phyloP scores from a whole-genome alignment of 2,797 vertebrate genomes.

The Poecilia picta region DNA sequence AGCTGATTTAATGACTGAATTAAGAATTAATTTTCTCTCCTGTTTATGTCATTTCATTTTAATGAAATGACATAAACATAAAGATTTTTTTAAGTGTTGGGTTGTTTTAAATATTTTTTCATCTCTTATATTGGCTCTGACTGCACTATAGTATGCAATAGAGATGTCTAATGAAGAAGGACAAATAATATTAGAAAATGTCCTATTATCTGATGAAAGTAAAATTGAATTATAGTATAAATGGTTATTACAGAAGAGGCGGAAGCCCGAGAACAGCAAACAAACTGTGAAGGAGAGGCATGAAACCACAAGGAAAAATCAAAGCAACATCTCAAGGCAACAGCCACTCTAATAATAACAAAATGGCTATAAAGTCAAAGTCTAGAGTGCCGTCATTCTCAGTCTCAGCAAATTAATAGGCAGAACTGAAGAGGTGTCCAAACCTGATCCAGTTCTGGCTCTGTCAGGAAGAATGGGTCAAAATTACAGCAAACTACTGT shows the following conservation, averaged over 20 bases:
- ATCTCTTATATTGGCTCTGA: background rate
- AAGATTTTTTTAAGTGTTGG: slow-evolving; percentile 23
- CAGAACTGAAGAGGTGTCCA: background rate
- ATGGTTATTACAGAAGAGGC: too few relatives aligned
- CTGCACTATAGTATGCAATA: background rate
- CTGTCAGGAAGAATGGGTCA: too few relatives aligned
- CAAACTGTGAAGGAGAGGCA: background rate
- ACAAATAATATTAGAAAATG: too few relatives aligned
- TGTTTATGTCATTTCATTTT: slow-evolving; percentile 37
- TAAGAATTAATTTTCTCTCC: slow-evolving; percentile 16
- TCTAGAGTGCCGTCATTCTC: too few relatives aligned
- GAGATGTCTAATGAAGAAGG: background rate
- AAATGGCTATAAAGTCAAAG: background rate
- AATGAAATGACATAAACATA: background rate
- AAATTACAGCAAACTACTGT: too few relatives aligned
- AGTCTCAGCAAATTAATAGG: background rate
- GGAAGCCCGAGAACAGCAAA: background rate
- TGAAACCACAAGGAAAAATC: background rate
- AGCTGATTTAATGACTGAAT: slow-evolving; percentile 24
- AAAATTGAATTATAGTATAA: too few relatives aligned
- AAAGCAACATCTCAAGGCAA: background rate
- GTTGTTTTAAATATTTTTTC: slow-evolving; percentile 17
- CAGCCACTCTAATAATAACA: background rate
- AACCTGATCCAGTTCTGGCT: background rate
- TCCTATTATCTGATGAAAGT: too few relatives aligned